Conservation (phyloP, 1,140 invertebrate species). For the Phenacoccus solenopsis region DNA sequence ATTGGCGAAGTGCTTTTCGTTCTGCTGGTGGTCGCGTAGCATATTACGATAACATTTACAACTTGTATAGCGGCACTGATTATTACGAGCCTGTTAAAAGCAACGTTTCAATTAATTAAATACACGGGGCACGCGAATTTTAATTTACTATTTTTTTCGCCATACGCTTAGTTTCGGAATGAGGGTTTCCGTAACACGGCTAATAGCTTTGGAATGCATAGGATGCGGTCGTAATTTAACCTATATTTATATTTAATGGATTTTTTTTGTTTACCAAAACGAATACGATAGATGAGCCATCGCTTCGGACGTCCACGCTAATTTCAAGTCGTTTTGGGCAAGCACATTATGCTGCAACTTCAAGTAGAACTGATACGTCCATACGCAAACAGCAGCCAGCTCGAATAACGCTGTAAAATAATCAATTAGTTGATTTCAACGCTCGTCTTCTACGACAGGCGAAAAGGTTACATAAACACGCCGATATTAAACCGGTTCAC, state of each 20-base stretch:
- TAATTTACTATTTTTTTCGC: too few species aligned
- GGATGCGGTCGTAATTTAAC: too few species aligned
- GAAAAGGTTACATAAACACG: background rate
- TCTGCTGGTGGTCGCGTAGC: conserved; percentile 53
- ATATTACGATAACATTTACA: conserved; percentile 59
- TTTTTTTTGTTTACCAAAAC: too few species aligned
- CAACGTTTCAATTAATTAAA: conserved; percentile 15
- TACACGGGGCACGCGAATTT: too few species aligned
- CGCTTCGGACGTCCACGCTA: conserved; percentile 57
- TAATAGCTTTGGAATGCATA: too few species aligned
- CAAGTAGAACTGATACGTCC: conserved; percentile 59
- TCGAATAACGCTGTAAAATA: conserved; percentile 52
- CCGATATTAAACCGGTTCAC: background rate
- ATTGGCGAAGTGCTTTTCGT: conserved; percentile 50
- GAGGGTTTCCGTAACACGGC: too few species aligned
- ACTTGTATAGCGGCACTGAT: conserved; percentile 54
- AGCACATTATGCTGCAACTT: conserved; percentile 64
- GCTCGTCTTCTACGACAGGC: too few species aligned
- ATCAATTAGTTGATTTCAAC: too few species aligned
- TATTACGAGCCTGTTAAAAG: conserved; percentile 51
- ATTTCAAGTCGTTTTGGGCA: conserved; percentile 54
- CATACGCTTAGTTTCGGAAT: too few species aligned
- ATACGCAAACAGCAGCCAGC: conserved; percentile 51
- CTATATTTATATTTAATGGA: too few species aligned
- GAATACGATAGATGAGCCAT: conserved; percentile 57